These are phyloP conservation scores for Tinea pellionella DNA, from an alignment of 2,888 invertebrate species.

Conservation along the genomic window DNA sequence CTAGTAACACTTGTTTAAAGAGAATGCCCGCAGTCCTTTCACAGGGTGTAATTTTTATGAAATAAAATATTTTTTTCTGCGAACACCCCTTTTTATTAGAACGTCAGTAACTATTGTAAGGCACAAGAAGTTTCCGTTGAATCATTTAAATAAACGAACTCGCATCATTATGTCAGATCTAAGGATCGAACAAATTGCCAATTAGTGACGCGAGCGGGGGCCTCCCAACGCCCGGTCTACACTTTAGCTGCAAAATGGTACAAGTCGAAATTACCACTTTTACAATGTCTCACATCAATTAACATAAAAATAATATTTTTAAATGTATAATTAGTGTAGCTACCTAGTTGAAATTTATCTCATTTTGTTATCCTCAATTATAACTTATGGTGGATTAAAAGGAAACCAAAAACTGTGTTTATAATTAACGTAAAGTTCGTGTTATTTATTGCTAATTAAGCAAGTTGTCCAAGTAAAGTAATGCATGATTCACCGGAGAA, in stretches of 20 bases:
- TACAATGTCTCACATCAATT: neutral
- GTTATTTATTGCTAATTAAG: no score
- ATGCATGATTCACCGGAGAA: no score
- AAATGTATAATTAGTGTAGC: neutral
- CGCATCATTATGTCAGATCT: conserved; percentile 66
- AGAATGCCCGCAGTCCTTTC: no score
- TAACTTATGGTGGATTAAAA: no score
- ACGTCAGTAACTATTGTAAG: conserved; percentile 30
- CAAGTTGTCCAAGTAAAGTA: no score
- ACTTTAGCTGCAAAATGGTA: conserved; percentile 10
- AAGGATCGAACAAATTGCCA: conserved; percentile 69
- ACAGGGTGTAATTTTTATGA: no score
- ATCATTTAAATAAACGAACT: conserved; percentile 69
- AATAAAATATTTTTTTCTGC: neutral
- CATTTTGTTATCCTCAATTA: no score
- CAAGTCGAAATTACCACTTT: neutral
- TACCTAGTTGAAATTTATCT: neutral
- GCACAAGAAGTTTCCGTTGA: conserved; percentile 55
- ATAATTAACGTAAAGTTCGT: no score
- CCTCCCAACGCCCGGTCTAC: conserved; percentile 16
- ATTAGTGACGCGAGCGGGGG: conserved; percentile 48
- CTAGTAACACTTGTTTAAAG: no score
- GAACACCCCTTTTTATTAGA: conserved; percentile 11
- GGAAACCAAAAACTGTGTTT: no score
- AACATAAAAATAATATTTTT: no score